Percentiles rank a stretch among this genome's conserved stretches.
These are phyloP conservation scores for Psilanteris sp. DNA, from an alignment of 1,140 invertebrate genomes.

Conservation along the genomic window DNA sequence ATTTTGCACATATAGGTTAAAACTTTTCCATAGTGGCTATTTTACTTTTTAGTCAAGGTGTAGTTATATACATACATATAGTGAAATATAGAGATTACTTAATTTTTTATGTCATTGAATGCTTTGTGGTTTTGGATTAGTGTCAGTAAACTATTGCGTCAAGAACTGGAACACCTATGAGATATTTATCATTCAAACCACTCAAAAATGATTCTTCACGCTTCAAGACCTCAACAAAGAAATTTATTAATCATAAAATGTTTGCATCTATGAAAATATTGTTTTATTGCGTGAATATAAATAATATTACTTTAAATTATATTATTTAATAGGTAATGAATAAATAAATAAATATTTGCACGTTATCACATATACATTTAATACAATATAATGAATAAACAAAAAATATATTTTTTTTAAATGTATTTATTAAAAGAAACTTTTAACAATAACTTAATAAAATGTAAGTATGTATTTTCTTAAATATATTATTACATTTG, in stretches of 20 bases:
- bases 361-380: too few relatives aligned
- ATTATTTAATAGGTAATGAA: too few relatives aligned
- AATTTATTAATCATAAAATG: slow-evolving; percentile 2
- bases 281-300: slow-evolving; percentile 7
- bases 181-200: slow-evolving; percentile 28
- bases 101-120: slow-evolving; percentile 26
- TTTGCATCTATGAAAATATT: slow-evolving; percentile 7
- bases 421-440: too few relatives aligned
- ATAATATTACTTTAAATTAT: too few relatives aligned
- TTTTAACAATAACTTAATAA: too few relatives aligned
- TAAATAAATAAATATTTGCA: too few relatives aligned
- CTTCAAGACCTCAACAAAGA: slow-evolving; percentile 22
- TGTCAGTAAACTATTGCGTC: slow-evolving; percentile 9
- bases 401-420: too few relatives aligned
- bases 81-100: slow-evolving; percentile 15
- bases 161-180: slow-evolving; percentile 24
- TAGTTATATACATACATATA: not conserved
- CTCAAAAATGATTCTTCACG: slow-evolving; percentile 37
- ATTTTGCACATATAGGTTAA: too few relatives aligned
- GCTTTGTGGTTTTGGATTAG: slow-evolving; percentile 20
- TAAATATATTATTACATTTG: too few relatives aligned
- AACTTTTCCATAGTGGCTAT: too few relatives aligned
- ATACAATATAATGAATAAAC: too few relatives aligned
- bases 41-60: slow-evolving; percentile 12
- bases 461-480: too few relatives aligned